Conservation (phyloP, 2,113 vertebrate species). For the Oreochromis tanganicae region DNA sequence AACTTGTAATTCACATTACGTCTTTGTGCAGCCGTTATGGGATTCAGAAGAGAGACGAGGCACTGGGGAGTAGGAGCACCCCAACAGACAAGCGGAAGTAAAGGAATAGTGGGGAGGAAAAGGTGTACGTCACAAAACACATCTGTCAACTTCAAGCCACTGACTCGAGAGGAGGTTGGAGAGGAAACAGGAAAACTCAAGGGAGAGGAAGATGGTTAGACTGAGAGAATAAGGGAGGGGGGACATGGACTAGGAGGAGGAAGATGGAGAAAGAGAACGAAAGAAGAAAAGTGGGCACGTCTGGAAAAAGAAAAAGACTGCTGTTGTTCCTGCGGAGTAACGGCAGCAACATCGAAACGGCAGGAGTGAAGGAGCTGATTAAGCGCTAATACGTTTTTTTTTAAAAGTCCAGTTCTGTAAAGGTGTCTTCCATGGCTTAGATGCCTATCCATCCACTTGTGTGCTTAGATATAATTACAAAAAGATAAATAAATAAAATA, state of each 20-base stretch:
- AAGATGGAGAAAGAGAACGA: neutral
- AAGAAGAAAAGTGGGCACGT: neutral
- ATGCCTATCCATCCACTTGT: neutral
- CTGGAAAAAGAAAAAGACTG: neutral
- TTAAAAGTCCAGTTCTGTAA: neutral
- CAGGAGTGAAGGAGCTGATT: neutral
- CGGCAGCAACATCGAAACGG: neutral
- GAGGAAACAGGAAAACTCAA: neutral
- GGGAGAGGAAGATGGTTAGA: neutral
- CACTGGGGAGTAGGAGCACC: constrained; percentile 8
- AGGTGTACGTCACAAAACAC: constrained; percentile 5
- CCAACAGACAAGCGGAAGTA: constrained; percentile 38
- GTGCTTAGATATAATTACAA: neutral
- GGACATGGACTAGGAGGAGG: neutral
- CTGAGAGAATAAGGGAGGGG: neutral
- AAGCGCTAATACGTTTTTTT: neutral
- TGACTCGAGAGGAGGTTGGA: neutral
- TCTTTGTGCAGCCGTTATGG: neutral
- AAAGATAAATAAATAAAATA: neutral
- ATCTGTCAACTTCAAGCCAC: neutral
- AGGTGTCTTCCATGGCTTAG: neutral
- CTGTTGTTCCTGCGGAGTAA: neutral
- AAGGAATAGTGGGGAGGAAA: neutral
- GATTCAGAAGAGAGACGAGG: constrained; percentile 33
- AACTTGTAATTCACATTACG: neutral